These are phyloP conservation scores for Noctua comes DNA, from an alignment of 2,888 invertebrate species.

Conservation along the genomic window DNA sequence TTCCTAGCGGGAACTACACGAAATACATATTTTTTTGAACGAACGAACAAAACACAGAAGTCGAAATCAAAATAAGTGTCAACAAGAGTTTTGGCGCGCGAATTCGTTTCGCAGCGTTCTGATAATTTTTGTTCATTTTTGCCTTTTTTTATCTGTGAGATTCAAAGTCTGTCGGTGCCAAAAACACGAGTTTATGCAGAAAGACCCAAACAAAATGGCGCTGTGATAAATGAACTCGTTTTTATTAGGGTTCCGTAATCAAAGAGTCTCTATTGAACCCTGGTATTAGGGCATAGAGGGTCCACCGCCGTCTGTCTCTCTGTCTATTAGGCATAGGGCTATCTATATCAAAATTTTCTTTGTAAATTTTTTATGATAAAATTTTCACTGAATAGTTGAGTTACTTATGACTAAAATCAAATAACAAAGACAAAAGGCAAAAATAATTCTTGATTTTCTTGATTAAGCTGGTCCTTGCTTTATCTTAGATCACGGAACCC, in stretches of 20 bases:
- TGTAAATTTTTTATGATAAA: no score
- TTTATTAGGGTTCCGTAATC: conserved; percentile 19
- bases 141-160: conserved; percentile 42
- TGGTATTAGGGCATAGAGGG: background rate
- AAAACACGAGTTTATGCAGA: conserved; percentile 57
- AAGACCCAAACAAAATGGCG: conserved; percentile 55
- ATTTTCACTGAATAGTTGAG: background rate
- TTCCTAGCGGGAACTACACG: background rate
- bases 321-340: background rate
- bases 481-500: background rate
- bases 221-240: conserved; percentile 56
- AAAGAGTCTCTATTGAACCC: no score
- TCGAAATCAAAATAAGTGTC: conserved; percentile 53
- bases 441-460: background rate
- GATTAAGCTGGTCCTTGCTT: background rate
- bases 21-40: conserved; percentile 3
- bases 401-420: background rate
- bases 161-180: conserved; percentile 59
- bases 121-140: conserved; percentile 48
- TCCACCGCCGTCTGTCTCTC: background rate
- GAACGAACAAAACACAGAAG: conserved; percentile 14
- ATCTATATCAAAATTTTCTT: no score
- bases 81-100: conserved; percentile 55
- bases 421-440: background rate
- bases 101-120: conserved; percentile 41